A percentile compares a stretch with the other conserved stretches of the same genome.
Conservation (phyloP, 2,888 invertebrate species). For the Mechanitis messenoides region DNA sequence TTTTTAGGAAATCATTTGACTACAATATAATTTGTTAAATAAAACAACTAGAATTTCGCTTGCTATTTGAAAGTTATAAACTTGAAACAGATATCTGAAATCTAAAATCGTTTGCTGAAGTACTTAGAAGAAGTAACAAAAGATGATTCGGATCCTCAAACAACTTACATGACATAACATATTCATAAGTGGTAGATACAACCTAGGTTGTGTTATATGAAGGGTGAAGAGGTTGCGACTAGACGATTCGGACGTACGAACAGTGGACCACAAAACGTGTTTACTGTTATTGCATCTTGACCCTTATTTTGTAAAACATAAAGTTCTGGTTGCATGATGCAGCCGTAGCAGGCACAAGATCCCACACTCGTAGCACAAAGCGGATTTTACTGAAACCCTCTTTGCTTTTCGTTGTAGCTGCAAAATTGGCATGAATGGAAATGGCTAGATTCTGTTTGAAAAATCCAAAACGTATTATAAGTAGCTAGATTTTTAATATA, state of each 20-base stretch:
- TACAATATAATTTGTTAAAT: background rate
- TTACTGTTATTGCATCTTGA: slow-evolving; percentile 15
- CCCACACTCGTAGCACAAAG: slow-evolving; percentile 30
- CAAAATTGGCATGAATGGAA: slow-evolving; percentile 31
- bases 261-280: slow-evolving; percentile 14
- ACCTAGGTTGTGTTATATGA: slow-evolving; percentile 23
- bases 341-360: slow-evolving; percentile 25
- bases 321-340: slow-evolving; percentile 7
- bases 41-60: background rate
- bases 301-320: slow-evolving; percentile 14
- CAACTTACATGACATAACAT: slow-evolving; percentile 10
- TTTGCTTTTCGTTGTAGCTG: slow-evolving; percentile 28
- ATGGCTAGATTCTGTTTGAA: slow-evolving; percentile 26
- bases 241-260: slow-evolving; percentile 21
- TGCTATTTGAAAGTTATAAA: background rate
- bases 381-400: slow-evolving; percentile 30
- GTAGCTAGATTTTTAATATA: slow-evolving; percentile 18
- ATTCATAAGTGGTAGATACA: slow-evolving; percentile 12
- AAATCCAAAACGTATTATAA: slow-evolving; percentile 17
- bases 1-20: slow-evolving; percentile 11
- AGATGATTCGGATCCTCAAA: slow-evolving; percentile 4
- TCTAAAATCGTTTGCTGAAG: too few relatives aligned
- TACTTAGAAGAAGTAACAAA: slow-evolving; percentile 4
- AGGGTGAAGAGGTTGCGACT: slow-evolving; percentile 24
- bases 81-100: too few relatives aligned